phyloP scores from a whole-genome alignment of 2,797 vertebrate species.

The Hylomyscus alleni region DNA sequence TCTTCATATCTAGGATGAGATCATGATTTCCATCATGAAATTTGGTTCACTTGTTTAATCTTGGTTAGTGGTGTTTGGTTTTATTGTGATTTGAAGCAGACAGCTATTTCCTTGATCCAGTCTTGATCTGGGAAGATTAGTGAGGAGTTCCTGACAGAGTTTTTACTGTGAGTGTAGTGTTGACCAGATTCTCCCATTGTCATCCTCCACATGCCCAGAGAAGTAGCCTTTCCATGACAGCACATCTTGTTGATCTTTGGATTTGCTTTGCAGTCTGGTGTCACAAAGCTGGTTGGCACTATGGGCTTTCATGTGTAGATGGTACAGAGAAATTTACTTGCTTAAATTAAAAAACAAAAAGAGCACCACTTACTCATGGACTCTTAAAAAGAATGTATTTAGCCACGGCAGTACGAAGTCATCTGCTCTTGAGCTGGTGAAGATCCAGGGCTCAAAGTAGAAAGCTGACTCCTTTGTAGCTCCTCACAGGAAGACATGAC shows the following conservation, averaged over 20 bases:
- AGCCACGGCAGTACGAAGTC: conserved; percentile 13
- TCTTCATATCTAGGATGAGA: conserved; percentile 6
- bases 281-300: not conserved
- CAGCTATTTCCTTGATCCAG: conserved; percentile 29
- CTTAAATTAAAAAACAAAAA: not conserved
- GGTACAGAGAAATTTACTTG: not conserved
- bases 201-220: not conserved
- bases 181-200: not conserved
- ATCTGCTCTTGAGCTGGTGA: conserved; percentile 31
- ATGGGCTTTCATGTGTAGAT: conserved; percentile 35
- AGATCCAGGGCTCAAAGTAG: not conserved
- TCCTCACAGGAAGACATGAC: conserved; percentile 38
- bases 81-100: conserved; percentile 20
- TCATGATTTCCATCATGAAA: conserved; percentile 29
- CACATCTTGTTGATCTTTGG: not conserved
- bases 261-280: not conserved
- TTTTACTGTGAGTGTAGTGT: not conserved
- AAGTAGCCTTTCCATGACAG: not conserved
- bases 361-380: conserved; percentile 35
- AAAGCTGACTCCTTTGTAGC: not conserved
- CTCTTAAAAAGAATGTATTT: conserved; percentile 20
- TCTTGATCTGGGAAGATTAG: not conserved
- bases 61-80: conserved; percentile 12
- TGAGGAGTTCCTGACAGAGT: not conserved
- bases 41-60: conserved; percentile 62